Evolutionary conservation across 2,888 invertebrate species (phyloP), one percentile per base, ranked within the genome.

Genomic region (Chymomyza amoena): DNA sequence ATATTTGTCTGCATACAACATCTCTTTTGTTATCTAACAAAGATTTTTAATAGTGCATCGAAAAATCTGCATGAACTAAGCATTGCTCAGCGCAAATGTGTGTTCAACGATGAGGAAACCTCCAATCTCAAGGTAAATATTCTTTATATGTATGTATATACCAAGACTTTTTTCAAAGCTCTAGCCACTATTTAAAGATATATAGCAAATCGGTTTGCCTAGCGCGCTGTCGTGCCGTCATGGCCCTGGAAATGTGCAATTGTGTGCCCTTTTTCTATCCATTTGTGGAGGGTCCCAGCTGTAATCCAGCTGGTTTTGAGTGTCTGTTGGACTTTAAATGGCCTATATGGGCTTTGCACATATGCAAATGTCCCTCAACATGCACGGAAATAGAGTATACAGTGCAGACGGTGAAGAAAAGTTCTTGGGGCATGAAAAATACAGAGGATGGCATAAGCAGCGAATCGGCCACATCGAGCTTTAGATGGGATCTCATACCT

Each of bases 181-280:
- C 54, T 50, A 50, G n/a, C 10, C 25, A 64, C 63, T 65, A 66
- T n/a, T 56, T 61, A 0, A 25, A 91, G 91, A 79, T 90, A 9
- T 91, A 91, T 16, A 90, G 90, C 25, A 90, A 90, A 70, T 84
- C 90, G 0, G 61, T 91, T n/a, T 91, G 91, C 63, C 66, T 91
- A 64, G 89, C 89, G 0, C 81, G 89, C 6, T 94, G 94, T 78
- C 91, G 94, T 13, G 92, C 93, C 62, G 81, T 91, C 56, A 87
- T 93, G 80, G 93, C 93, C 0, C 62, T 93, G 73, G 91, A 92
- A 78, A 90, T 92, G 79, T 94, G 94, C 81, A 93, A 93, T 61
- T 94, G 94, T 81, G 92, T 92, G 67, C 94, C 94, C 2, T 93
- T 92, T 73, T 94, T 94, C 81, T 94, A 94, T 77, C 85, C 89